phyloP scores from a whole-genome alignment of 2,113 vertebrate species.

The Condylura cristata region DNA sequence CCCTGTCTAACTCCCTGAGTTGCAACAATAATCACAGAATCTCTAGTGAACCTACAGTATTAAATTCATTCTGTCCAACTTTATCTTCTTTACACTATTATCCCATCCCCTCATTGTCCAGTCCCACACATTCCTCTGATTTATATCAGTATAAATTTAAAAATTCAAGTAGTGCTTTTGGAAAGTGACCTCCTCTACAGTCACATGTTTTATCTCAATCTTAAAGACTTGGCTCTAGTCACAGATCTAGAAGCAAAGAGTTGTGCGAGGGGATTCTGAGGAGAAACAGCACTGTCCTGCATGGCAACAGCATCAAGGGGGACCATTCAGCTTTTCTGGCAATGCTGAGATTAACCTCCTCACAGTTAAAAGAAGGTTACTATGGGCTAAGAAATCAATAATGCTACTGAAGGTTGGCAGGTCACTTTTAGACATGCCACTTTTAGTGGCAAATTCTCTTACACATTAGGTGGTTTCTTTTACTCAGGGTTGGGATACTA shows the following conservation, averaged over 20 bases:
- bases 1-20: too few species aligned
- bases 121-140: background rate
- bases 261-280: background rate
- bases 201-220: background rate
- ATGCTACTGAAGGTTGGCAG: background rate
- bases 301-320: background rate
- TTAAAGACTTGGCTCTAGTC: background rate
- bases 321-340: background rate
- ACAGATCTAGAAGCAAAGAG: background rate
- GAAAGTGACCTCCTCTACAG: background rate
- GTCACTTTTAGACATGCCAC: background rate
- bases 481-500: too few species aligned
- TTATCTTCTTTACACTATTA: too few species aligned
- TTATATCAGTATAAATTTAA: background rate
- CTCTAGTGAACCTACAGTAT: background rate
- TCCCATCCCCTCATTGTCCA: background rate
- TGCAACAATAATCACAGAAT: background rate
- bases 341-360: background rate
- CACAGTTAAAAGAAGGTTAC: background rate
- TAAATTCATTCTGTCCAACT: background rate
- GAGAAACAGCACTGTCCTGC: background rate
- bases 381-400: background rate
- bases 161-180: background rate
- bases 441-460: background rate
- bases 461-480: background rate